Evolutionary conservation across 2,888 invertebrate genomes (phyloP).

Genomic region (Dasysyrphus tricinctus): DNA sequence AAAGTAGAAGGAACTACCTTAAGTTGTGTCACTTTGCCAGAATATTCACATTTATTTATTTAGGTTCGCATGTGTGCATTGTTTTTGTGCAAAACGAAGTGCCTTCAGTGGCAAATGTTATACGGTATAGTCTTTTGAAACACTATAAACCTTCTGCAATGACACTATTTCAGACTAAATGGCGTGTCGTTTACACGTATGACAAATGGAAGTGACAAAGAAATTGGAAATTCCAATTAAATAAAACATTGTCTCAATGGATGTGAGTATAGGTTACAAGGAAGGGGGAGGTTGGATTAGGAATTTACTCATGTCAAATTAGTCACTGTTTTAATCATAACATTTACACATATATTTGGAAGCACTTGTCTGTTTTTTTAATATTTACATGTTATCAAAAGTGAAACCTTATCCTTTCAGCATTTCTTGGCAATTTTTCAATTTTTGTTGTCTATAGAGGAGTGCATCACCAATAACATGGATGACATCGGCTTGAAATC

Average conservation of each 20-base stretch:
- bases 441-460: too few relatives aligned
- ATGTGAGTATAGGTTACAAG: not conserved
- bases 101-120: slow-evolving; percentile 26
- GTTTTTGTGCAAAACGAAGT: slow-evolving; percentile 29
- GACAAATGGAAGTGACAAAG: slow-evolving; percentile 71
- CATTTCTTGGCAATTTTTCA: not conserved
- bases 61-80: slow-evolving; percentile 58
- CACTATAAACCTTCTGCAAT: slow-evolving; percentile 52
- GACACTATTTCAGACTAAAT: slow-evolving; percentile 62
- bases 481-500: too few relatives aligned
- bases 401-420: not conserved
- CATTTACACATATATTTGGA: not conserved
- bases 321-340: not conserved
- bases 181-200: slow-evolving; percentile 68
- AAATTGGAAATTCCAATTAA: slow-evolving; percentile 72
- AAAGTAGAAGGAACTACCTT: slow-evolving; percentile 57
- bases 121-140: slow-evolving; percentile 25
- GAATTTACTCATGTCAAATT: not conserved
- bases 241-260: slow-evolving; percentile 50
- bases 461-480: too few relatives aligned
- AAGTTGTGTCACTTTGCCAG: slow-evolving; percentile 68
- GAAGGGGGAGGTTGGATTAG: not conserved
- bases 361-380: not conserved
- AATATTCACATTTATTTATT: slow-evolving; percentile 73
- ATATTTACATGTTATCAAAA: not conserved